Percentiles rank a stretch among this genome's conserved stretches.
Conservation (phyloP, 2,888 invertebrate genomes). For the Odontocolon sp. region DNA sequence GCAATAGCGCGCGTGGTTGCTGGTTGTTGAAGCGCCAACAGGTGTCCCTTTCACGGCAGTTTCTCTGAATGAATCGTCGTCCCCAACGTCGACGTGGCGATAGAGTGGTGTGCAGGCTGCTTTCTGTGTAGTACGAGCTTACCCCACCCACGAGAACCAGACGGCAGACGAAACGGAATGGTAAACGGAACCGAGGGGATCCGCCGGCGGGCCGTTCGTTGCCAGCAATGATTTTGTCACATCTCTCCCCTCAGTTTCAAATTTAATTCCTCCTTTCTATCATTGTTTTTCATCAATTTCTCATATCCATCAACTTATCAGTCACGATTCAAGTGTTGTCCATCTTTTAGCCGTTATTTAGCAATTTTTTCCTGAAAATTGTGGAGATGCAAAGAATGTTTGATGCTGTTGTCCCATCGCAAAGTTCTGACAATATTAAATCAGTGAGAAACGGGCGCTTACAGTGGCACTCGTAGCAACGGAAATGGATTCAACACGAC, state of each 20-base stretch:
- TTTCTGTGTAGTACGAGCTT: slow-evolving; percentile 73
- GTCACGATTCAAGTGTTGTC: not conserved
- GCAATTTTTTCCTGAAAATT: not conserved
- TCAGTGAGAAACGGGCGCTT: slow-evolving; percentile 66
- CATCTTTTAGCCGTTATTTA: not conserved
- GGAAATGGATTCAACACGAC: slow-evolving; percentile 78
- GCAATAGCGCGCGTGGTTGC: slow-evolving; percentile 43
- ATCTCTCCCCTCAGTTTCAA: not conserved
- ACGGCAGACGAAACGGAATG: slow-evolving; percentile 80
- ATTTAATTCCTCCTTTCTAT: slow-evolving; percentile 29
- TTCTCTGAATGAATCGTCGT: slow-evolving; percentile 81
- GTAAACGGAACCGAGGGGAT: slow-evolving; percentile 80
- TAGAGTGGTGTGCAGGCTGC: slow-evolving; percentile 51
- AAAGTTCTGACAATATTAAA: slow-evolving; percentile 70
- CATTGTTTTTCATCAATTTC: not conserved
- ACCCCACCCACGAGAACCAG: slow-evolving; percentile 77
- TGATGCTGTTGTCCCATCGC: not conserved
- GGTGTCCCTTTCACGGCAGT: slow-evolving; percentile 81
- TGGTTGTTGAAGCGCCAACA: slow-evolving; percentile 75
- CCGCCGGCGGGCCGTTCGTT: slow-evolving; percentile 58
- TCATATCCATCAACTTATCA: not conserved
- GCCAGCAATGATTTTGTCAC: slow-evolving; percentile 75
- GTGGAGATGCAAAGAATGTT: not conserved
- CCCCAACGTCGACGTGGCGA: slow-evolving; percentile 69
- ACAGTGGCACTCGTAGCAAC: slow-evolving; percentile 75